Conservation (phyloP, 2,888 invertebrate genomes). For the Gasteruption jaculator region DNA sequence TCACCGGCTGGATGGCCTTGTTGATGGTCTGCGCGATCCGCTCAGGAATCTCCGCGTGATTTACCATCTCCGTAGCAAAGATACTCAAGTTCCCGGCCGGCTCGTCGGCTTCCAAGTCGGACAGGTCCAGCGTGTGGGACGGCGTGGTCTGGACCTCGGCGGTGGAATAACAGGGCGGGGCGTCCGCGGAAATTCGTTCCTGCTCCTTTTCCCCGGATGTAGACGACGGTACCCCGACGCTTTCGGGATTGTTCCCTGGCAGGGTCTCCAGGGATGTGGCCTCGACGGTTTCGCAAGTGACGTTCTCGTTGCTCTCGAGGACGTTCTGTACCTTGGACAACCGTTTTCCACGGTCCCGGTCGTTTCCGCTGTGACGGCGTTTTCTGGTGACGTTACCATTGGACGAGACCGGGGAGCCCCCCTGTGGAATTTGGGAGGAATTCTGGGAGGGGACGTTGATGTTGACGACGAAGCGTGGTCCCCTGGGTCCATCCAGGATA, state of each 20-base stretch:
- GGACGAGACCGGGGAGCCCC: conserved; percentile 40
- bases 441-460: conserved; percentile 46
- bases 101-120: conserved; percentile 35
- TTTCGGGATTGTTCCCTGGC: conserved; percentile 38
- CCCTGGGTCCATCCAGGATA: conserved; percentile 42
- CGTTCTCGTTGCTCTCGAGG: too few relatives aligned
- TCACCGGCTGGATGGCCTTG: conserved; percentile 44
- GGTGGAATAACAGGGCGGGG: conserved; percentile 34
- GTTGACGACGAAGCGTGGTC: conserved; percentile 46
- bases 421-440: conserved; percentile 29
- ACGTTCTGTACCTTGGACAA: too few relatives aligned
- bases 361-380: conserved; percentile 37
- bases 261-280: conserved; percentile 43
- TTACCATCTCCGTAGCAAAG: conserved; percentile 52
- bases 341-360: conserved; percentile 40
- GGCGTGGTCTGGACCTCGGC: conserved; percentile 45
- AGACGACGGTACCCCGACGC: too few relatives aligned
- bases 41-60: conserved; percentile 55
- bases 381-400: conserved; percentile 39
- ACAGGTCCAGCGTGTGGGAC: conserved; percentile 36
- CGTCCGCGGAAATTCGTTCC: too few relatives aligned
- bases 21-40: conserved; percentile 57
- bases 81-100: conserved; percentile 47
- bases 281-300: conserved; percentile 31
- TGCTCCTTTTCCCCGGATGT: too few relatives aligned